phyloP scores from a whole-genome alignment of 2,113 vertebrate species.

The Otis tarda region DNA sequence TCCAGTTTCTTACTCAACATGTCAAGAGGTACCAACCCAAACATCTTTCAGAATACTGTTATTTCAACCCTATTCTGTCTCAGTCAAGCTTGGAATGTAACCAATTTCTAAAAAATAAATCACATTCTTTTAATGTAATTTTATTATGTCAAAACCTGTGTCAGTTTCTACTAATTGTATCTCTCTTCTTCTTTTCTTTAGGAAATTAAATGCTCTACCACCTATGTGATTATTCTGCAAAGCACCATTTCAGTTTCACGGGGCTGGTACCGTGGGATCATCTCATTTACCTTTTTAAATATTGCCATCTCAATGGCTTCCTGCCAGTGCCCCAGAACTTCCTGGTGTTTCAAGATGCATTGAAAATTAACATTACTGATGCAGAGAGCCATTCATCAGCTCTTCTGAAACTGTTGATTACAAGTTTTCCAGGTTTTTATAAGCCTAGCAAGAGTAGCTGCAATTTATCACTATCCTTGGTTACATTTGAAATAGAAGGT shows the following conservation, averaged over 20 bases:
- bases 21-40: neutral
- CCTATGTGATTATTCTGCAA: neutral
- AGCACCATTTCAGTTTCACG: neutral
- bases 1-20: neutral
- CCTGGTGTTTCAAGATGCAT: neutral
- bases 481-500: neutral
- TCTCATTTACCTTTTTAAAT: neutral
- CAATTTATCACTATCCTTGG: neutral
- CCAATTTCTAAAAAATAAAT: neutral
- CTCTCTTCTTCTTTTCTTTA: neutral
- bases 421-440: neutral
- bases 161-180: neutral
- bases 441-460: neutral
- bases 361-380: slow-evolving; percentile 12
- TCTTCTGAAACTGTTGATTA: slow-evolving; percentile 27
- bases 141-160: neutral
- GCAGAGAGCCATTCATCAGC: neutral
- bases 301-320: neutral
- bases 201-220: neutral
- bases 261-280: neutral
- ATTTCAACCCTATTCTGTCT: neutral
- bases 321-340: neutral
- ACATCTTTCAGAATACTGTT: neutral
- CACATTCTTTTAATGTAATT: neutral
- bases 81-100: neutral